Evolutionary conservation across 2,888 invertebrate species (phyloP).

Genomic region (Amiota mariae): DNA sequence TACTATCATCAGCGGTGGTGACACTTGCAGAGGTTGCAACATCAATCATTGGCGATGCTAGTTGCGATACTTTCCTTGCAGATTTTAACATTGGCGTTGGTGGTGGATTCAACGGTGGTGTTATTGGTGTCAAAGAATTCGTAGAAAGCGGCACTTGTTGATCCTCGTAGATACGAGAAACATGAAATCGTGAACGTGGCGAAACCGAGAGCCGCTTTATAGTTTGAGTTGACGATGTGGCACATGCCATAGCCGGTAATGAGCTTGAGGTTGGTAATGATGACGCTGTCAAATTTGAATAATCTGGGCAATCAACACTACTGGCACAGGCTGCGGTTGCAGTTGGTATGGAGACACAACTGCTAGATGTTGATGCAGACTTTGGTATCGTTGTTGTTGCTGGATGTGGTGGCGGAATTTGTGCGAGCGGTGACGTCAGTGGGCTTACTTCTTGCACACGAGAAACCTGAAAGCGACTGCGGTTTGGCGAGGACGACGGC

Average conservation of each 20-base stretch:
- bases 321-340: constrained; percentile 37
- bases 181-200: constrained; percentile 71
- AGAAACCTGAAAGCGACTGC: constrained; percentile 74
- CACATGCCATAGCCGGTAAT: constrained; percentile 66
- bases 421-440: constrained; percentile 65
- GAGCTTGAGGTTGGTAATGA: constrained; percentile 67
- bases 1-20: constrained; percentile 21
- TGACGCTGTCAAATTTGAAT: constrained; percentile 40
- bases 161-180: constrained; percentile 71
- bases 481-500: constrained; percentile 81
- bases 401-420: constrained; percentile 56
- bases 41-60: not conserved
- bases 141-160: constrained; percentile 60
- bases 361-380: constrained; percentile 47
- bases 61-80: constrained; percentile 49
- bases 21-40: not conserved
- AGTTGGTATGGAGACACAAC: constrained; percentile 58
- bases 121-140: constrained; percentile 61
- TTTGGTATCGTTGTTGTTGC: constrained; percentile 43
- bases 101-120: constrained; percentile 68
- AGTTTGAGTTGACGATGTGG: constrained; percentile 70
- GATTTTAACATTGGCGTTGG: constrained; percentile 66
- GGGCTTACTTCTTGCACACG: constrained; percentile 71
- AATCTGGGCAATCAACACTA: constrained; percentile 46
- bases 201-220: constrained; percentile 69